phyloP scores from a whole-genome alignment of 1,140 invertebrate genomes.

The Heliothis virescens region DNA sequence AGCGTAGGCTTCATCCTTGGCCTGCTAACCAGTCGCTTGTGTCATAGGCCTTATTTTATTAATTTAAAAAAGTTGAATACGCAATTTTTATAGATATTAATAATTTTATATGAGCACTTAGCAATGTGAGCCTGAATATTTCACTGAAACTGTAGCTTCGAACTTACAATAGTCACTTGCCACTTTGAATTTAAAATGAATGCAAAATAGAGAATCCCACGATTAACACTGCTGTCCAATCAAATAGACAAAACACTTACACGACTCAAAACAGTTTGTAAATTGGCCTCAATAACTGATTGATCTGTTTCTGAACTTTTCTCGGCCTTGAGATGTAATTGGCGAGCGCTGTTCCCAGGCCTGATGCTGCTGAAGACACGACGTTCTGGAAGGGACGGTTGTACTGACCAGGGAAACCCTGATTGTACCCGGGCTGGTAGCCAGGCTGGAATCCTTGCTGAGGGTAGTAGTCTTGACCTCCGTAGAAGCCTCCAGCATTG shows the following conservation, averaged over 20 bases:
- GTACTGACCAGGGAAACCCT: slow-evolving; percentile 47
- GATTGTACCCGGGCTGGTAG: slow-evolving; percentile 42
- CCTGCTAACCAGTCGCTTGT: neutral
- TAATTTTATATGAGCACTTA: too few species aligned
- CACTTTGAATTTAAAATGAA: too few species aligned
- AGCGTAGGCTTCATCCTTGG: slow-evolving; percentile 8
- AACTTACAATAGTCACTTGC: too few species aligned
- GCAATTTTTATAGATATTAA: too few species aligned
- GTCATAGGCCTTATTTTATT: slow-evolving; percentile 6
- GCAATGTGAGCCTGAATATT: too few species aligned
- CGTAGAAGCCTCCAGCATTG: neutral
- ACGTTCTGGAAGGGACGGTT: slow-evolving; percentile 66
- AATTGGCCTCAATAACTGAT: slow-evolving; percentile 68
- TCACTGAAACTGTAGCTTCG: too few species aligned
- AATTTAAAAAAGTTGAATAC: neutral
- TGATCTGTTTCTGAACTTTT: slow-evolving; percentile 67
- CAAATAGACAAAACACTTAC: neutral
- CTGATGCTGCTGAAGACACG: slow-evolving; percentile 70
- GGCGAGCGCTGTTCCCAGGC: slow-evolving; percentile 65
- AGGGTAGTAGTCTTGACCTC: slow-evolving; percentile 5
- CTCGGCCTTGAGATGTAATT: slow-evolving; percentile 69
- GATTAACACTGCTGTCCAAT: neutral
- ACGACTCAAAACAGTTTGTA: slow-evolving; percentile 68
- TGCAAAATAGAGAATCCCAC: too few species aligned
- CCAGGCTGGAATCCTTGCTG: slow-evolving; percentile 23